Conservation (phyloP, 2,797 vertebrate genomes). For the Etheostoma perlongum region DNA sequence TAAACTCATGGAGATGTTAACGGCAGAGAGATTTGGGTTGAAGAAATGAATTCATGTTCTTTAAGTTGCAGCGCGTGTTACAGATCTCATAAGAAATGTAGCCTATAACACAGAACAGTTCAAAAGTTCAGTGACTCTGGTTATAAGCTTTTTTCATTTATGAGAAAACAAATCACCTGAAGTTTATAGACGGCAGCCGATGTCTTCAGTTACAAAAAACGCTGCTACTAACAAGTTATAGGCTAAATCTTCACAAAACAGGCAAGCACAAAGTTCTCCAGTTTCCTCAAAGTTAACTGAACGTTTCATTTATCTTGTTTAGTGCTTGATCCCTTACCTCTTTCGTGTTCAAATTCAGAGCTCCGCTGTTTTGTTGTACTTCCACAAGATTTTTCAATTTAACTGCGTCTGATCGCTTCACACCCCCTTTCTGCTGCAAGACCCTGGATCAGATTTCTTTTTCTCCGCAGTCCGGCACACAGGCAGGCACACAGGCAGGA, state of each 20-base stretch:
- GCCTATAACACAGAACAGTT: not conserved
- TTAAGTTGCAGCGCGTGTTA: not conserved
- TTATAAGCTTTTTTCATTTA: constrained; percentile 5
- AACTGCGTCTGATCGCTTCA: constrained; percentile 79
- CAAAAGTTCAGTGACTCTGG: not conserved
- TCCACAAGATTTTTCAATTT: constrained; percentile 81
- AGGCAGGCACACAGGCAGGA: constrained; percentile 45
- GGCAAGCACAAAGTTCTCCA: constrained; percentile 15
- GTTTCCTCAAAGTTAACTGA: constrained; percentile 13
- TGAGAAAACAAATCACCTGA: not conserved
- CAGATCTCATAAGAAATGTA: not conserved
- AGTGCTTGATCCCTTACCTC: constrained; percentile 78
- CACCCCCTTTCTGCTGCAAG: constrained; percentile 79
- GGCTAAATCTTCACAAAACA: constrained; percentile 20
- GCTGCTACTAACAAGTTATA: not conserved
- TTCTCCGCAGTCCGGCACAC: constrained; percentile 65
- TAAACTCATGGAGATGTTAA: not conserved
- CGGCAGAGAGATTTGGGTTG: not conserved
- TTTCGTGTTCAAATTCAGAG: constrained; percentile 65
- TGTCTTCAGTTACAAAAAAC: constrained; percentile 11
- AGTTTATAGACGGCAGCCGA: not conserved
- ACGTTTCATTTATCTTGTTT: constrained; percentile 20
- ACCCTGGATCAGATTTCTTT: constrained; percentile 82
- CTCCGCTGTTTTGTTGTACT: constrained; percentile 72
- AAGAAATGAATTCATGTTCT: not conserved